Base-by-base conservation (phyloP, 30 jellyfish, hydroid and myxozoan species). In the Rhopilema esculentum region DNA sequence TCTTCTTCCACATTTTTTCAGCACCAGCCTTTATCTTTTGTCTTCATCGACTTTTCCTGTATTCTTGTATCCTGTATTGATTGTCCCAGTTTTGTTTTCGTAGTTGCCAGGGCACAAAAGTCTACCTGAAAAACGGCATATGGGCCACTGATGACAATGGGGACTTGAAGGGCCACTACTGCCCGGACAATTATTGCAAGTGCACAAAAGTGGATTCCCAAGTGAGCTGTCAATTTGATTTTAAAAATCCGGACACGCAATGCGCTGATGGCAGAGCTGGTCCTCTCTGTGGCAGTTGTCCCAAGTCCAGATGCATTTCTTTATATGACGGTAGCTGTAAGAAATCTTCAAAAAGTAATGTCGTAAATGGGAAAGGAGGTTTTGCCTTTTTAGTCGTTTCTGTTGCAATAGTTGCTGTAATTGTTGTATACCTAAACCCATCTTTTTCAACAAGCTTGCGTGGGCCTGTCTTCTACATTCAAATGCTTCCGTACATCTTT, bases 381-480 rank as follows among this genome's bases (percentile, higher is more conserved):
- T 49, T 89, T 7, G 82, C 52, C 0, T n/a, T 66, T 49, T 72
- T 89, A 7, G 67, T 31, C 0, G 28, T 81, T 9, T 79, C 77
- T 81, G 89, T 89, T 22, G 32, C 81, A 19, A 0, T 81, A 28
- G 66, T 66, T 7, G 85, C 93, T 0, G 29, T 89, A 19, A 19
- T 89, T 1, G 67, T 81, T n/a, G 86, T 89, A 0, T 81, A 75
- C 67, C 50, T 89, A 27, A 89, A 89, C 68, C 97, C 97, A 4
- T 24, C 33, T 8, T 89, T 89, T 75, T 82, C 93, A 12, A 77
- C 89, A 27, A 71, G 31, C 49, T 70, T 89, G 83, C 97, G 97
- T 19, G 97, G 97, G 16, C 90, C 93, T 4, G 84, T 79, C 22
- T 89, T 89, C 83, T 89, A 27, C 69, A 61, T 67, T 24, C 97